Conservation (phyloP, 2,113 vertebrate genomes). For the Myrmecophaga tridactyla region DNA sequence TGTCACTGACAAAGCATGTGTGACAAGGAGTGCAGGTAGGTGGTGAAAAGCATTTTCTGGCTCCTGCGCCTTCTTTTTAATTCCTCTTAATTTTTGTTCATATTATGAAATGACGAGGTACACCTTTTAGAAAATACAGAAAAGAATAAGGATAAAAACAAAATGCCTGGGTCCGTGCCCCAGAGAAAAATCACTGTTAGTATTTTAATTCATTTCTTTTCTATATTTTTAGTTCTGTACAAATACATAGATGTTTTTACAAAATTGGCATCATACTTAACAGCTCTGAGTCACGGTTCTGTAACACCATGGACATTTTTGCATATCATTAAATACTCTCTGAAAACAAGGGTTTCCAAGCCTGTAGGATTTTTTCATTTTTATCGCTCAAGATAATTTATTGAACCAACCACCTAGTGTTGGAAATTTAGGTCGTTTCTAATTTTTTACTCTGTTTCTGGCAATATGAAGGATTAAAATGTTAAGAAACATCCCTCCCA, state of each 20-base stretch:
- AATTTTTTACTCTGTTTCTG: not conserved
- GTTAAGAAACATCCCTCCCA: not conserved
- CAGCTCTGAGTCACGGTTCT: not conserved
- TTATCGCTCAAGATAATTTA: slow-evolving; percentile 4
- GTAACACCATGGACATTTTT: not conserved
- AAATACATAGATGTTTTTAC: not conserved
- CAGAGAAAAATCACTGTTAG: not conserved
- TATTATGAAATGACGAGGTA: not conserved
- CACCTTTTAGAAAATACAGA: not conserved
- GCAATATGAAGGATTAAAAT: not conserved
- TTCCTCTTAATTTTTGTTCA: not conserved
- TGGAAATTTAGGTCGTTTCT: too few relatives aligned
- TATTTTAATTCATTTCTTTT: not conserved
- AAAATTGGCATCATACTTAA: not conserved
- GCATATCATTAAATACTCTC: not conserved
- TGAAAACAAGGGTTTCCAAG: slow-evolving; percentile 33
- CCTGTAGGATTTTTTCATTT: not conserved
- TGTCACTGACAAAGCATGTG: not conserved
- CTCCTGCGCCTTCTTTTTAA: not conserved
- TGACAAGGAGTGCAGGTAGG: not conserved
- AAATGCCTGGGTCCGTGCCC: not conserved
- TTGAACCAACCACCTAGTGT: not conserved
- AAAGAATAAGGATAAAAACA: not conserved
- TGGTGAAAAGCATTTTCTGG: not conserved
- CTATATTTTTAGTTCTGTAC: not conserved